Percentiles rank a stretch among this genome's conserved stretches.
Evolutionary conservation across 2,888 invertebrate species (phyloP).

Genomic region (Ariolimax columbianus): DNA sequence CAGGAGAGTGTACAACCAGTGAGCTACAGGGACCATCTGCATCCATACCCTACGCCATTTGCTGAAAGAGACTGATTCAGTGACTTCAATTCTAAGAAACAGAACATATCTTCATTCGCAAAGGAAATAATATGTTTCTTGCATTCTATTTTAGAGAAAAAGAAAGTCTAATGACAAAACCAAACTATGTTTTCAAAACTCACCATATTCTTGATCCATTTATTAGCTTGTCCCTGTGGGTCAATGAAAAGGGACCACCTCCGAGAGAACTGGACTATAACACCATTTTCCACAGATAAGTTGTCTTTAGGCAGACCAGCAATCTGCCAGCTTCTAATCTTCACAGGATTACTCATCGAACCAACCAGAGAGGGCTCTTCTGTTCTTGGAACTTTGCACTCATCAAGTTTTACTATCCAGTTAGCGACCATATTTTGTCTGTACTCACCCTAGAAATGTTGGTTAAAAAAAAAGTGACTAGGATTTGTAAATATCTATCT

Average conservation of each 20-base stretch:
- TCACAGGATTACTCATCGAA: conserved; percentile 78
- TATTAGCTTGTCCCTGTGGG: conserved; percentile 80
- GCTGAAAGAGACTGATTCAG: too few species aligned
- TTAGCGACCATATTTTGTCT: conserved; percentile 71
- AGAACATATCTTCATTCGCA: too few species aligned
- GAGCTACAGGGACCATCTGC: too few species aligned
- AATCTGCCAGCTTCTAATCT: conserved; percentile 79
- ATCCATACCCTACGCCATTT: too few species aligned
- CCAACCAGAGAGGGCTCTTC: conserved; percentile 73
- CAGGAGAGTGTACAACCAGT: too few species aligned
- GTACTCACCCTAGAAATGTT: conserved; percentile 75
- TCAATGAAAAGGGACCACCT: conserved; percentile 80
- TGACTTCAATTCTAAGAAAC: too few species aligned
- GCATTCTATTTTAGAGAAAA: neutral
- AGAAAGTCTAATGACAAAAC: neutral
- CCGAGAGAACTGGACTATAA: conserved; percentile 78
- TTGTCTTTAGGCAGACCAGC: conserved; percentile 79
- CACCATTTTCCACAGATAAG: conserved; percentile 79
- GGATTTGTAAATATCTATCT: too few species aligned
- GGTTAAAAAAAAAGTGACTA: neutral
- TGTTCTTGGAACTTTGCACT: conserved; percentile 76
- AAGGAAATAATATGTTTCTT: too few species aligned
- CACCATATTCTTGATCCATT: conserved; percentile 79
- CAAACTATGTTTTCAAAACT: neutral
- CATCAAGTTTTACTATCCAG: conserved; percentile 75